Evolutionary conservation across 2,888 invertebrate genomes (phyloP), one percentile per base, ranked within the genome.

Genomic region (Allophyes oxyacanthae): DNA sequence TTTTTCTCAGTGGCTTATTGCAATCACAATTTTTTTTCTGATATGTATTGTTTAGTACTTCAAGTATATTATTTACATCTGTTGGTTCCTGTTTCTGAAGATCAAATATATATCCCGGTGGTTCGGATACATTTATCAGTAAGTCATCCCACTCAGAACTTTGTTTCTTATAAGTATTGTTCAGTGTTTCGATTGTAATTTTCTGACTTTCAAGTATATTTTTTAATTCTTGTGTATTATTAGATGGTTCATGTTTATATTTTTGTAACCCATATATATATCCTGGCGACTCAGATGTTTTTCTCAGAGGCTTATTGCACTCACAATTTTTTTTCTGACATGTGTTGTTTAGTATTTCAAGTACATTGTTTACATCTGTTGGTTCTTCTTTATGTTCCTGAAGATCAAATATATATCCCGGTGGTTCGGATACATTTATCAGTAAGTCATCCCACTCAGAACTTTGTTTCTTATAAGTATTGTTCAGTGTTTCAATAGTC

Each of bases 391-490:
- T 11, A 26, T 20, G 1, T 43, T 43, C 30, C 9, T 28, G 34
- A 6, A 46, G 0, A 9, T 46, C 46, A 9, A 33, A 26, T 10
- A 41, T n/a, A 25, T 37, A 55, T 25, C 42, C 48, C 1, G 38
- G 5, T 33, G 20, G 14, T 6, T 14, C 14, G 8, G 15, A 11
- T 20, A 28, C n/a, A 34, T 26, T 11, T 46, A 34, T 41, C 8
- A n/a, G 6, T 14, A 20, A 3, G 1, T 33, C 7, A 8, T 32
- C 32, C n/a, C 52, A 45, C 2, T 34, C 40, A 28, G 15, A 53
- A 8, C 4, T 7, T 1, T 15, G 15, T 37, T 32, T 43, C 25
- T 30, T 26, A 10, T 25, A 10, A 14, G 10, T 26, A 26, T 26
- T 40, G 4, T 38, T 15, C 1, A 15, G 20, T 9, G 40, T 13